phyloP scores from a whole-genome alignment of 1,140 invertebrate genomes.

The Dolichoris vasculosae region DNA sequence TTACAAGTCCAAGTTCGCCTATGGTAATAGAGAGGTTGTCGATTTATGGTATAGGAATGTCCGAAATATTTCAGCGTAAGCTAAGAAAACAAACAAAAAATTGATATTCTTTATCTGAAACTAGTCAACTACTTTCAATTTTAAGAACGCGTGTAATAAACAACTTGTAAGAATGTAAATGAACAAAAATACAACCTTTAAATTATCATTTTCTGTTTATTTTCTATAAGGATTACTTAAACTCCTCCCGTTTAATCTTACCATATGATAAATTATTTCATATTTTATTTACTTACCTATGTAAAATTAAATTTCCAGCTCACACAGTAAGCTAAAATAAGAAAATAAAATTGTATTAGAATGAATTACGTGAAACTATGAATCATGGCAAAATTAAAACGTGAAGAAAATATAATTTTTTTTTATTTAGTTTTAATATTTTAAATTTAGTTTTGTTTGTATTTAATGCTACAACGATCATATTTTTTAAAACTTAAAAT shows the following conservation, averaged over 20 bases:
- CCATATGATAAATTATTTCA: neutral
- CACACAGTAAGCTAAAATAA: slow-evolving; percentile 31
- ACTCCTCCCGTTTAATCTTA: no score
- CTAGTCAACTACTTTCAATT: neutral
- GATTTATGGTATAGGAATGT: slow-evolving; percentile 32
- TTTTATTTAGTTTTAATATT: no score
- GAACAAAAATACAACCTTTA: neutral
- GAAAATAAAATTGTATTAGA: neutral
- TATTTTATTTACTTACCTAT: slow-evolving; percentile 45
- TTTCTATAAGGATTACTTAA: slow-evolving; percentile 15
- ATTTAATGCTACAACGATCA: no score
- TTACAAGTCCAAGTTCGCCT: slow-evolving; percentile 25
- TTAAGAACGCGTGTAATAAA: neutral
- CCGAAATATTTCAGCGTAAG: neutral
- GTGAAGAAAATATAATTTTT: no score
- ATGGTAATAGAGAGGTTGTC: neutral
- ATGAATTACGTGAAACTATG: no score
- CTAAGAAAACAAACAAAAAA: neutral
- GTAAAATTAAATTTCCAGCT: slow-evolving; percentile 4
- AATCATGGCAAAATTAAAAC: no score
- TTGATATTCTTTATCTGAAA: neutral
- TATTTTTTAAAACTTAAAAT: no score
- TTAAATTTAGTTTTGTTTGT: no score
- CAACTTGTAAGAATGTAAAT: slow-evolving; percentile 6
- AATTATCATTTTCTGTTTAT: slow-evolving; percentile 12